Conservation (phyloP, 92 coral and sea anemone genomes). For the Meandrina meandrites region DNA sequence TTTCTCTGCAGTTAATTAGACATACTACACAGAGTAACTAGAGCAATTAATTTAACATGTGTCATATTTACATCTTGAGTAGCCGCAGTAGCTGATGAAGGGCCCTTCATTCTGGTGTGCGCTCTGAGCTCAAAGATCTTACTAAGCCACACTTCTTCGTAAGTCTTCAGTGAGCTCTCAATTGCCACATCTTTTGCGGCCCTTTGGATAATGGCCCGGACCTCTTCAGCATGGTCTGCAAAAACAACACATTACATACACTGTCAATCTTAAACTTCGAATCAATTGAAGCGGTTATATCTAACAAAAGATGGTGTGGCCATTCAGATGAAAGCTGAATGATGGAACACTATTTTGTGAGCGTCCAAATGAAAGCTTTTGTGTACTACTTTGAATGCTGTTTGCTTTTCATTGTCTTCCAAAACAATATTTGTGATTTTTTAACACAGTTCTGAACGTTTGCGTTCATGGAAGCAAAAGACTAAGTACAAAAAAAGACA, state of each 20-base stretch:
- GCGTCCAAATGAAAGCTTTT: too few relatives aligned
- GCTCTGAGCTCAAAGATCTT: conserved; percentile 91
- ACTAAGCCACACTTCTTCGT: conserved; percentile 99
- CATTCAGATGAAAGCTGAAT: too few relatives aligned
- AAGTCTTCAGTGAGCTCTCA: conserved; percentile 95
- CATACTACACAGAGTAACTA: not conserved
- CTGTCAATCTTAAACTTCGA: not conserved
- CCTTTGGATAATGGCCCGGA: conserved; percentile 93
- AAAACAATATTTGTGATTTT: too few relatives aligned
- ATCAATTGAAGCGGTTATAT: not conserved
- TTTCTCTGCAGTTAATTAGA: not conserved
- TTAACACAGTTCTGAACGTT: too few relatives aligned
- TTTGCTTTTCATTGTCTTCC: too few relatives aligned
- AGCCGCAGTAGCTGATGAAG: conserved; percentile 81
- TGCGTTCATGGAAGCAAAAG: too few relatives aligned
- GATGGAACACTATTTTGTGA: too few relatives aligned
- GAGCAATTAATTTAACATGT: not conserved
- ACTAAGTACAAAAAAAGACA: too few relatives aligned
- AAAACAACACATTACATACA: not conserved
- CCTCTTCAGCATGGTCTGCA: conserved; percentile 96
- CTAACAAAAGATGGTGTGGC: not conserved
- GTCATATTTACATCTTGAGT: conserved; percentile 75
- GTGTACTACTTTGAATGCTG: too few relatives aligned
- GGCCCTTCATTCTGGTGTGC: conserved; percentile 83
- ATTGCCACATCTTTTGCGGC: conserved; percentile 99